Percentiles rank a stretch among this genome's conserved stretches.
These are phyloP conservation scores for Drosophila bocqueti DNA, from an alignment of 1,140 invertebrate species.

Conservation along the genomic window DNA sequence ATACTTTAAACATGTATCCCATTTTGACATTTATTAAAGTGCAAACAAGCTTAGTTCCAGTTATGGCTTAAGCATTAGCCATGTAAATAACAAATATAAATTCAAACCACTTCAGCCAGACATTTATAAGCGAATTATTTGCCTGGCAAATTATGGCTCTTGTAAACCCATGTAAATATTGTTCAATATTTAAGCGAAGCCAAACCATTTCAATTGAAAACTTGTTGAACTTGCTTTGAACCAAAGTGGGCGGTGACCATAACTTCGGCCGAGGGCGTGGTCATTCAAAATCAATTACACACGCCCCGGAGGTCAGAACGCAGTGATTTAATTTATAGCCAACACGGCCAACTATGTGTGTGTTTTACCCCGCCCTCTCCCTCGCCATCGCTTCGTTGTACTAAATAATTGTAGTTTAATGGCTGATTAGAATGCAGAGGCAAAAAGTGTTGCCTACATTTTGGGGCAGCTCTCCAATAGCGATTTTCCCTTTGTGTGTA, in stretches of 20 bases:
- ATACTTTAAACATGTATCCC: background rate
- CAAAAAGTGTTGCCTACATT: constrained; percentile 59
- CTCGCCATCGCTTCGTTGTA: background rate
- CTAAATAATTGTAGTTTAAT: constrained; percentile 75
- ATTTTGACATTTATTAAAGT: background rate
- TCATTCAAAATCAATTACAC: constrained; percentile 69
- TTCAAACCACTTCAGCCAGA: background rate
- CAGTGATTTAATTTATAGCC: constrained; percentile 70
- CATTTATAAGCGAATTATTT: constrained; percentile 18
- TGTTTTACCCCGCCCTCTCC: background rate
- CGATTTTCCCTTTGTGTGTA: constrained; percentile 16
- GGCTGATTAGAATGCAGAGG: constrained; percentile 67
- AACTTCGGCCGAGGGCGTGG: constrained; percentile 50
- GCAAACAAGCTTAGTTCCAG: background rate
- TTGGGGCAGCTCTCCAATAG: constrained; percentile 48
- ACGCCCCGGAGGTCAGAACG: constrained; percentile 55
- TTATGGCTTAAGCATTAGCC: background rate
- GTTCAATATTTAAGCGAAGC: constrained; percentile 47
- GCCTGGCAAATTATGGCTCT: constrained; percentile 13
- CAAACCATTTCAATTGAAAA: constrained; percentile 57
- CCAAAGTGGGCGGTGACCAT: constrained; percentile 10
- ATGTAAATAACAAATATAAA: constrained; percentile 3
- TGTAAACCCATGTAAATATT: constrained; percentile 28
- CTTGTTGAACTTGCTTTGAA: constrained; percentile 48
- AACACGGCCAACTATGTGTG: constrained; percentile 9